phyloP scores from a whole-genome alignment of 2,888 invertebrate species.

The Rhyacophila evoluta region DNA sequence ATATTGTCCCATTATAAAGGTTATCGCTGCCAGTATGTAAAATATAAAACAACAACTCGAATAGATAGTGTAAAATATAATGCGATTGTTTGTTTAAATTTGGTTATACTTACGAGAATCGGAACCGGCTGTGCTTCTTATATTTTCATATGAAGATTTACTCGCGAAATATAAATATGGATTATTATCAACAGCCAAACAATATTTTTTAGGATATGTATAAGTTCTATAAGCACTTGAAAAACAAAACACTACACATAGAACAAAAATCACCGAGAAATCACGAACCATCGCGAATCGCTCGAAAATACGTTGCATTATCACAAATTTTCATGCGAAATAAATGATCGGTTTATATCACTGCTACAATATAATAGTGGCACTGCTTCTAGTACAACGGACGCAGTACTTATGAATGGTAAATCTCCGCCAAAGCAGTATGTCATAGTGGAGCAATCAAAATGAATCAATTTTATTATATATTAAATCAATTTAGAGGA shows the following conservation, averaged over 20 bases:
- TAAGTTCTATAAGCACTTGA: background rate
- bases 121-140: slow-evolving; percentile 58
- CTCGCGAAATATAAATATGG: slow-evolving; percentile 60
- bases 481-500: too few relatives aligned
- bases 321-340: too few relatives aligned
- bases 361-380: background rate
- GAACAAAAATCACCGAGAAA: background rate
- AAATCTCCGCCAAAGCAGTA: background rate
- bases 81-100: too few relatives aligned
- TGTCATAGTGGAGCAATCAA: background rate
- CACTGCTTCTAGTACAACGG: background rate
- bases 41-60: too few relatives aligned
- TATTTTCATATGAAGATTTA: slow-evolving; percentile 63
- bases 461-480: background rate
- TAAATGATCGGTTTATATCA: too few relatives aligned
- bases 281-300: background rate
- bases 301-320: background rate
- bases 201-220: slow-evolving; percentile 29
- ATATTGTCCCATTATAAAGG: too few relatives aligned
- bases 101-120: slow-evolving; percentile 59
- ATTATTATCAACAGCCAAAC: slow-evolving; percentile 38
- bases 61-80: too few relatives aligned
- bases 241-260: background rate
- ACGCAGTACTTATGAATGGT: background rate
- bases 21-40: too few relatives aligned